phyloP scores from a whole-genome alignment of 1,140 invertebrate genomes.

The Trinorchestia longiramus region DNA sequence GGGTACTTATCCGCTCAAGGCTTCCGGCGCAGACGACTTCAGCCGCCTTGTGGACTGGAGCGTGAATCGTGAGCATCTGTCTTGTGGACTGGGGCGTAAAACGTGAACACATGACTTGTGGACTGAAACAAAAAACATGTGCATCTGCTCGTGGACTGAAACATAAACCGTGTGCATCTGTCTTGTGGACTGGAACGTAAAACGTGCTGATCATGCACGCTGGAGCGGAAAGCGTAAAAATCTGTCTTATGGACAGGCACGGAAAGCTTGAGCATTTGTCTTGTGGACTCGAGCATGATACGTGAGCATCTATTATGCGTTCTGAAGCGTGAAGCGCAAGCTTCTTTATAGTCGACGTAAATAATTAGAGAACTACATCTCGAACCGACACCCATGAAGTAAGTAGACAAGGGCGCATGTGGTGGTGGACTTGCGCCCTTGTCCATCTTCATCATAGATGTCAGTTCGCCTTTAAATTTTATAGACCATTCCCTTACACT shows the following conservation, averaged over 20 bases:
- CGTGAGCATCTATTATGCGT: not conserved
- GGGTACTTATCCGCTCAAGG: conserved; percentile 22
- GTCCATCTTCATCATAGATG: no score
- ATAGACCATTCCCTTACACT: no score
- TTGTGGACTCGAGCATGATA: not conserved
- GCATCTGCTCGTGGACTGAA: not conserved
- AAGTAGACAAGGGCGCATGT: no score
- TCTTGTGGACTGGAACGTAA: not conserved
- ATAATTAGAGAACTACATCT: no score
- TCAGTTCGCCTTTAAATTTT: no score
- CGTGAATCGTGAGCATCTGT: not conserved
- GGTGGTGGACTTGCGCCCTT: no score
- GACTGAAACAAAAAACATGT: not conserved
- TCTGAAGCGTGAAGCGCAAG: not conserved
- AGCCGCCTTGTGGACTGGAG: not conserved
- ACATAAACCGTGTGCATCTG: not conserved
- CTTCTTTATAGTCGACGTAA: no score
- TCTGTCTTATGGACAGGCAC: not conserved
- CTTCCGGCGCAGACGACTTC: conserved; percentile 2
- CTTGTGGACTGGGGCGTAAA: not conserved
- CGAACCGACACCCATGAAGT: no score
- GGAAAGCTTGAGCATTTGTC: not conserved
- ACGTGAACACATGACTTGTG: not conserved
- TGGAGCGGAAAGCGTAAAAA: not conserved
- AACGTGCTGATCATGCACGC: not conserved